Percentiles rank a stretch among this genome's conserved stretches.
phyloP scores from a whole-genome alignment of 53 echinoderm and acorn worm genomes.

The Luidia sarsii region DNA sequence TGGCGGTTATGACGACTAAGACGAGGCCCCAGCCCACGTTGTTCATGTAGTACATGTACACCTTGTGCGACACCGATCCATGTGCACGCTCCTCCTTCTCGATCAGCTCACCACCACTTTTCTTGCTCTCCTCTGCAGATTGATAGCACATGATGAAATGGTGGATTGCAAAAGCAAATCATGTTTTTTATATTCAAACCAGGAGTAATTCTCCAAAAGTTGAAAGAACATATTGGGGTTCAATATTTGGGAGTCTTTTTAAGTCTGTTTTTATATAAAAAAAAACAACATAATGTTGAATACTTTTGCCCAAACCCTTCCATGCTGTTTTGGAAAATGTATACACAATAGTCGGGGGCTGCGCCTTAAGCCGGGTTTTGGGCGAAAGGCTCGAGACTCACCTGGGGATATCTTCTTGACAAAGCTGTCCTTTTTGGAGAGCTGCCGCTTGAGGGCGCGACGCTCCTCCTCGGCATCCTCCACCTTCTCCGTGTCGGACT shows the following conservation, averaged over 20 bases:
- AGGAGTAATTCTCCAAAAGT: too few relatives aligned
- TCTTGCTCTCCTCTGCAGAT: neutral
- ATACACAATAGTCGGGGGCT: neutral
- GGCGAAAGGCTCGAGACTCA: neutral
- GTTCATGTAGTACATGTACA: conserved; percentile 60
- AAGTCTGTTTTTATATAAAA: too few relatives aligned
- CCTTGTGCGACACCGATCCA: conserved; percentile 65
- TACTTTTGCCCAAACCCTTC: too few relatives aligned
- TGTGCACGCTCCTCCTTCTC: conserved; percentile 60
- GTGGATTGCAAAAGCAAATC: too few relatives aligned
- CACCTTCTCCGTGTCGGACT: neutral
- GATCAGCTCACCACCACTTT: conserved; percentile 51
- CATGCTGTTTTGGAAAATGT: neutral
- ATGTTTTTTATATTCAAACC: too few relatives aligned
- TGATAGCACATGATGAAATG: too few relatives aligned
- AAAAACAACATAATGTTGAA: too few relatives aligned
- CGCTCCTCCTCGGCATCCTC: conserved; percentile 38
- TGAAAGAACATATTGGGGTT: too few relatives aligned
- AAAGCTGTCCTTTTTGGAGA: conserved; percentile 23
- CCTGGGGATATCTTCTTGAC: conserved; percentile 1
- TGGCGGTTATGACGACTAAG: neutral
- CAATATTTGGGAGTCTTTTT: too few relatives aligned
- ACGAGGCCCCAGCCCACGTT: conserved; percentile 31
- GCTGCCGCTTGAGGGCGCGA: conserved; percentile 48
- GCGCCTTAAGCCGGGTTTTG: neutral